A percentile compares a stretch with the other conserved stretches of the same genome.
phyloP scores from a whole-genome alignment of 1,140 invertebrate species.

The Melipona quadrifasciata region DNA sequence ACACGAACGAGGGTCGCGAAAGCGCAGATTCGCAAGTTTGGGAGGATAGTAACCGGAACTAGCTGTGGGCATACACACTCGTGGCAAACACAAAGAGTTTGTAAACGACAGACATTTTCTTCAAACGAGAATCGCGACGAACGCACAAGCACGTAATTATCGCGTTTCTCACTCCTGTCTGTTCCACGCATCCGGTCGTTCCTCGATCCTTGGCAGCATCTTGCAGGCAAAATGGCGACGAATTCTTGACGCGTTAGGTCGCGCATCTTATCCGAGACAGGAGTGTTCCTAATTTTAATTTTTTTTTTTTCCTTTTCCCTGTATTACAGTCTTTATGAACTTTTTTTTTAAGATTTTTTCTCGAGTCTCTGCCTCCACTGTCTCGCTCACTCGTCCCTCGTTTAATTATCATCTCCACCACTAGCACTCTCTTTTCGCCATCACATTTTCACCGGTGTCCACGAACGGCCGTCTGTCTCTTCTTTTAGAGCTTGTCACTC shows the following conservation, averaged over 20 bases:
- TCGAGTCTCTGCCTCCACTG: conserved; percentile 13
- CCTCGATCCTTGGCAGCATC: too few species aligned
- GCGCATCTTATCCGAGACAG: too few species aligned
- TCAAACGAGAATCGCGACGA: background rate
- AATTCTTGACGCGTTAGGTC: too few species aligned
- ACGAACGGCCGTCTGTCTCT: conserved; percentile 63
- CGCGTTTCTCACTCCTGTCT: too few species aligned
- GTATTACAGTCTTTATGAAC: too few species aligned
- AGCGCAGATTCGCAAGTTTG: conserved; percentile 27
- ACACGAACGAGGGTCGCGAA: background rate
- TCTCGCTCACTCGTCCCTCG: conserved; percentile 8
- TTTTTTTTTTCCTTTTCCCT: too few species aligned
- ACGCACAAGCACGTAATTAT: too few species aligned
- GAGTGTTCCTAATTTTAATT: too few species aligned
- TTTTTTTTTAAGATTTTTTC: too few species aligned
- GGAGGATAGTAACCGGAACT: background rate
- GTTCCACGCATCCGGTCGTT: too few species aligned
- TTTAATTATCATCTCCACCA: conserved; percentile 38
- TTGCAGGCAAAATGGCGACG: too few species aligned
- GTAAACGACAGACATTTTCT: background rate
- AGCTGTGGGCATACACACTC: background rate
- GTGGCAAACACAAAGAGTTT: background rate
- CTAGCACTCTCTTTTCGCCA: conserved; percentile 1
- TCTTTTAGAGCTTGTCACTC: conserved; percentile 66
- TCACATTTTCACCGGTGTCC: conserved; percentile 40